Conservation (phyloP, 2,113 vertebrate genomes). For the Cyprinodon tularosa region DNA sequence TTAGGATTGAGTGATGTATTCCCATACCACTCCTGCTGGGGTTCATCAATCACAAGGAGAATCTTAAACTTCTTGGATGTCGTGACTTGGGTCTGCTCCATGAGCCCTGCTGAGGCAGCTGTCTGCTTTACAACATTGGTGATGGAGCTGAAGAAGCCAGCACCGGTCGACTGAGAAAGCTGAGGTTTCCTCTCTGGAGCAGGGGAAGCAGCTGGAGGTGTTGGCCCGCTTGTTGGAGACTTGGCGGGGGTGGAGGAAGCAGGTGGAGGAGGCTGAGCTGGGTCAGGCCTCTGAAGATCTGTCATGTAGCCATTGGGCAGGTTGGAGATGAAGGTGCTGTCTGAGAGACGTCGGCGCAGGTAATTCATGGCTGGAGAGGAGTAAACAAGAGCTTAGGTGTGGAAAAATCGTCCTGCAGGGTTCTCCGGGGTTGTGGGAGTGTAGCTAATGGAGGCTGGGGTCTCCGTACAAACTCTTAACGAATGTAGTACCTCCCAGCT, state of each 20-base stretch:
- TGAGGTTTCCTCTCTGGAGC: slow-evolving; percentile 75
- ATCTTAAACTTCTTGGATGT: slow-evolving; percentile 87
- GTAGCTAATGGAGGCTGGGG: slow-evolving; percentile 62
- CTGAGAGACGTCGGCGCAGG: slow-evolving; percentile 92
- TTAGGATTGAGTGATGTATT: neutral
- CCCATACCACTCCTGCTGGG: slow-evolving; percentile 92
- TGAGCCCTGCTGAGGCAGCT: slow-evolving; percentile 86
- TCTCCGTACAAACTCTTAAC: slow-evolving; percentile 62
- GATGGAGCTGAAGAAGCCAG: slow-evolving; percentile 93
- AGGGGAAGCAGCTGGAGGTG: slow-evolving; percentile 73
- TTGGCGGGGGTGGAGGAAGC: slow-evolving; percentile 67
- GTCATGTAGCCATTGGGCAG: slow-evolving; percentile 96
- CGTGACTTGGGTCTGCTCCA: slow-evolving; percentile 83
- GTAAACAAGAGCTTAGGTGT: slow-evolving; percentile 32
- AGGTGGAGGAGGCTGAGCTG: slow-evolving; percentile 71
- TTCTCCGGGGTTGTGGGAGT: slow-evolving; percentile 52
- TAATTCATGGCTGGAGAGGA: slow-evolving; percentile 89
- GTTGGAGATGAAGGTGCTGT: slow-evolving; percentile 97
- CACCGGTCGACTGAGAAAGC: slow-evolving; percentile 64
- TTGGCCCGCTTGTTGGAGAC: slow-evolving; percentile 68
- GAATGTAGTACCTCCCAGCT: slow-evolving; percentile 71
- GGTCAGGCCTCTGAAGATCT: slow-evolving; percentile 87
- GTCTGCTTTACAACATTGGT: slow-evolving; percentile 95
- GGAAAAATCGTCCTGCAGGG: slow-evolving; percentile 49
- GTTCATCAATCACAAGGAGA: slow-evolving; percentile 90